Evolutionary conservation across 1,140 invertebrate species (phyloP), one percentile per base, ranked within the genome.

Genomic region (Oryctes rhinoceros): DNA sequence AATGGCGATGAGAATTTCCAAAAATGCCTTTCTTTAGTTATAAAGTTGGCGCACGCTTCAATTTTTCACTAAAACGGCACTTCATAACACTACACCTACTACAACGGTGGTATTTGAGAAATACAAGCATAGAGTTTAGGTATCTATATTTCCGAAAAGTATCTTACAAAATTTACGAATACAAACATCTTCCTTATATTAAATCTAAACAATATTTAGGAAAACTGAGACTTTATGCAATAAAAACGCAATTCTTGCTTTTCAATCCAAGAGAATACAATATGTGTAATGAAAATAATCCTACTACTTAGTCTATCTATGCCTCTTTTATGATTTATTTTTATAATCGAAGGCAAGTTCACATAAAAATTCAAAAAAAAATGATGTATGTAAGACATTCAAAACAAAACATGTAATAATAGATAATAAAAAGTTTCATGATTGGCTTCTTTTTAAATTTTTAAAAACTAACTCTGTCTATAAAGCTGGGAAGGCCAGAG

Each of bases 91-190:
- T n/a, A n/a, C n/a, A n/a, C n/a, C n/a, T n/a, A n/a, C n/a, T 67
- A 71, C 3, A 71, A 4, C 5, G 18, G 53, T n/a, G 15, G 13
- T 6, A 30, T 30, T 71, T 2, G 4, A 71, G 11, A 71, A 71
- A 37, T 30, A 59, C 3, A 11, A n/a, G 53, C 6, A 4, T 35
- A 5, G 9, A 71, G 11, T 71, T 71, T 35, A 71, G 65, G 24
- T 71, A 71, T 44, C 78, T 78, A 49, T 78, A 59, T 78, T 78
- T 53, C 76, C 47, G 76, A 78, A 78, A 78, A 78, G 76, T 78
- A 78, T 78, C 47, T 78, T 78, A 78, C 76, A 78, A 78, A 78
- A 78, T 49, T 76, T 78, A 78, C 49, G 76, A 78, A 78, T 78
- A 78, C 76, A 78, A 76, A 78, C 49, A 49, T 78, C 37, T 59